A percentile compares a stretch with the other conserved stretches of the same genome.
Evolutionary conservation across 2,888 invertebrate species (phyloP).

Genomic region (Dryobota labecula): DNA sequence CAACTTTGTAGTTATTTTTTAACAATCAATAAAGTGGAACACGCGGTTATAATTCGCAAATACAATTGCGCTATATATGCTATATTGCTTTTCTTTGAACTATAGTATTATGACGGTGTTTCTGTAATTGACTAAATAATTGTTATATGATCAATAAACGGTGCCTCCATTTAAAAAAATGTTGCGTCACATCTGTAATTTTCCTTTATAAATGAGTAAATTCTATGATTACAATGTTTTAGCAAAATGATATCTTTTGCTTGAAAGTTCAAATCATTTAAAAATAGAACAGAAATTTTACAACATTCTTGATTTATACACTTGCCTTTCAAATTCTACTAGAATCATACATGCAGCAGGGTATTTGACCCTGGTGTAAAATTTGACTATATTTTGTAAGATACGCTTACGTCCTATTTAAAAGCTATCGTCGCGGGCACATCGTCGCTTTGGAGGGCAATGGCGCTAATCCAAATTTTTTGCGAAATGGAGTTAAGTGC

Average conservation of each 20-base stretch:
- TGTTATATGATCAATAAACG: conserved; percentile 1
- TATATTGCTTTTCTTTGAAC: conserved; percentile 20
- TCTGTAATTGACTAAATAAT: conserved; percentile 38
- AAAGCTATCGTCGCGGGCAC: too few relatives aligned
- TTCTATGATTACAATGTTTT: too few relatives aligned
- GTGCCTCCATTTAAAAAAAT: neutral
- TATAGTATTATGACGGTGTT: neutral
- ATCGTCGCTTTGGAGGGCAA: too few relatives aligned
- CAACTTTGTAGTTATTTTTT: neutral
- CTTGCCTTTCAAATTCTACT: neutral
- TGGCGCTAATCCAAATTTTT: too few relatives aligned
- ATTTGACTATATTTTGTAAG: neutral
- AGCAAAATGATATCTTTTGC: too few relatives aligned
- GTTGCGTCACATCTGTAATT: neutral
- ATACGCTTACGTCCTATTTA: too few relatives aligned
- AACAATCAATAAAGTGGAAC: neutral
- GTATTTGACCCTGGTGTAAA: neutral
- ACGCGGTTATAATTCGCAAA: neutral
- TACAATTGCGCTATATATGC: neutral
- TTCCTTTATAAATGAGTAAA: neutral
- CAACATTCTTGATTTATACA: neutral
- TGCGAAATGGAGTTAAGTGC: too few relatives aligned
- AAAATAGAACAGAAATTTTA: neutral
- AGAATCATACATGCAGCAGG: neutral
- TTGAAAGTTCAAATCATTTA: too few relatives aligned